Evolutionary conservation across 2,888 invertebrate genomes (phyloP).

Genomic region (Oxycera nigricornis): DNA sequence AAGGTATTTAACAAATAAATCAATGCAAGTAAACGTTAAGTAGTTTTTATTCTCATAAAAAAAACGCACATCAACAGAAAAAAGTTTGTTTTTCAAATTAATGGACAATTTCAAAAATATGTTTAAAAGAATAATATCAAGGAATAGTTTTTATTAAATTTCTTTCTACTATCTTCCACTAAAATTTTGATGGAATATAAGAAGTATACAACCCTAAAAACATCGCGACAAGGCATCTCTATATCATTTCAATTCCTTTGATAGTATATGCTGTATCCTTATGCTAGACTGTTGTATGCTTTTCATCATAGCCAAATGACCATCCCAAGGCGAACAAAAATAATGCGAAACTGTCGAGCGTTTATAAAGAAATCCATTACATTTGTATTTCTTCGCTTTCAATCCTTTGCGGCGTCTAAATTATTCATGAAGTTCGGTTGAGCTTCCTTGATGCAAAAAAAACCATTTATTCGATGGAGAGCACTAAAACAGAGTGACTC

Average conservation of each 20-base stretch:
- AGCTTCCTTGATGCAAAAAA: background rate
- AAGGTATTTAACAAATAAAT: too few species aligned
- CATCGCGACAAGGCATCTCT: background rate
- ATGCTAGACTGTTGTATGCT: too few species aligned
- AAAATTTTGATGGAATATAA: too few species aligned
- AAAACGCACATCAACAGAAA: too few species aligned
- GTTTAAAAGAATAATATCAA: too few species aligned
- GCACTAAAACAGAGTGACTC: background rate
- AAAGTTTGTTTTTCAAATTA: too few species aligned
- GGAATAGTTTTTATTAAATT: too few species aligned
- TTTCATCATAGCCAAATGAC: conserved; percentile 1
- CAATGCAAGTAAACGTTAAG: too few species aligned
- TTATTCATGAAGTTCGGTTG: conserved; percentile 19
- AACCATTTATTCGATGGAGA: background rate
- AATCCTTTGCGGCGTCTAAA: conserved; percentile 29
- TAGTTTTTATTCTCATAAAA: too few species aligned
- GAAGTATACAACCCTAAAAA: too few species aligned
- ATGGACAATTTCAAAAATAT: too few species aligned
- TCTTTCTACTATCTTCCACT: too few species aligned
- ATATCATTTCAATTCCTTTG: background rate
- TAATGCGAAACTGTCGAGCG: background rate
- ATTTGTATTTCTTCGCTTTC: background rate
- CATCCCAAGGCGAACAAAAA: conserved; percentile 10
- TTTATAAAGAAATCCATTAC: background rate
- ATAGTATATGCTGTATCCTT: background rate